Evolutionary conservation across 2,113 vertebrate genomes (phyloP), one percentile per base, ranked within the genome.

Genomic region (Phrynosoma platyrhinos): DNA sequence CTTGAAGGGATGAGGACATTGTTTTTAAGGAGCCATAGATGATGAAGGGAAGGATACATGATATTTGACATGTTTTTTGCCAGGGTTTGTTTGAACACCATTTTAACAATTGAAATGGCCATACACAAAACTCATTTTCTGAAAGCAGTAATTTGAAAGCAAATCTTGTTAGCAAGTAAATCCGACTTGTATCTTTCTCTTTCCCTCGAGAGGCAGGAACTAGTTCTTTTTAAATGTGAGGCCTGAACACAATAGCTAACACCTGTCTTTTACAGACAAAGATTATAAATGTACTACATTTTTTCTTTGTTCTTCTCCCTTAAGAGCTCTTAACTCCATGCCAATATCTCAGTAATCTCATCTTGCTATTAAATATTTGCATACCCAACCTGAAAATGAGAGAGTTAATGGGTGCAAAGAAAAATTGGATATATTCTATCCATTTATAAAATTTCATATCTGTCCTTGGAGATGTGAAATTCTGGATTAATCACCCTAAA

Each of bases 241-340:
- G 30, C 77, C 40, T 83, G 91, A 71, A 81, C 12, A 88, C 81
- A 88, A 88, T 83, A 88, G 75, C 81, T 36, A 78, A 88, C 74
- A 78, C n/a, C 81, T 77, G 82, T 87, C 89, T 92, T 47, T 71
- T 74, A 47, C 58, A 82, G 74, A 47, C 18, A 90, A 90, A 88
- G 87, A 91, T 81, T 88, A 84, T 71, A 90, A 42, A 92, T 92
- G 27, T 25, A 23, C 91, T 86, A 69, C 92, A 58, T 47, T 83
- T 90, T 86, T 78, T 75, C 78, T 82, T 85, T 55, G 71, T 81
- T 89, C 72, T 82, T 89, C 62, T 85, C 83, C 71, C 84, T 90
- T 82, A 90, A 82, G 79, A 78, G 79, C 53, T n/a, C 82, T 79
- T 84, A 77, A 62, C 79, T 90, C 47, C 27, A 42, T 75, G 69